Percentiles rank a stretch among this genome's conserved stretches.
These are phyloP conservation scores for Danaus plexippus DNA, from an alignment of 1,140 invertebrate genomes.

Conservation along the genomic window DNA sequence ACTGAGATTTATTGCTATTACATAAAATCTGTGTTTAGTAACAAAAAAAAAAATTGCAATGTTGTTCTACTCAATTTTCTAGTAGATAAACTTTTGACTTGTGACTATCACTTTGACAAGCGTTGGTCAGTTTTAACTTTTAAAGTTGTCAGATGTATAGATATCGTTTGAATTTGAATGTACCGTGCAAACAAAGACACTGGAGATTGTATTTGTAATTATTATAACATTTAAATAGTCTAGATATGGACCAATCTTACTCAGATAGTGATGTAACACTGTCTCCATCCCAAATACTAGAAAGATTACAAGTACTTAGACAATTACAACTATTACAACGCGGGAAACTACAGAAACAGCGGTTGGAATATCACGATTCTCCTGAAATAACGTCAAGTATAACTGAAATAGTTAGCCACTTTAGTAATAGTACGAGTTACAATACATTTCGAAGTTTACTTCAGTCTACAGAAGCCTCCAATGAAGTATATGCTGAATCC, in stretches of 20 bases:
- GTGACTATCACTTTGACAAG: slow-evolving; percentile 6
- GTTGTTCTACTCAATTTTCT: too few species aligned
- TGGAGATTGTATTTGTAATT: not conserved
- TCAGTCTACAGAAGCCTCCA: slow-evolving; percentile 34
- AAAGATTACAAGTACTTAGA: slow-evolving; percentile 51
- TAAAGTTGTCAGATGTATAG: too few species aligned
- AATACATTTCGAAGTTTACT: slow-evolving; percentile 58
- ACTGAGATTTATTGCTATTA: too few species aligned
- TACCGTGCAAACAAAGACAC: not conserved
- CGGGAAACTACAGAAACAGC: slow-evolving; percentile 58
- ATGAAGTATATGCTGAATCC: slow-evolving; percentile 26
- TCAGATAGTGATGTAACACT: slow-evolving; percentile 56
- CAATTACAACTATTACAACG: slow-evolving; percentile 56
- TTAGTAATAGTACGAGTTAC: slow-evolving; percentile 58
- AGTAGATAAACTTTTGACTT: too few species aligned
- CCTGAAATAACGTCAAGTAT: slow-evolving; percentile 45
- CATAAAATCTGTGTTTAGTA: too few species aligned
- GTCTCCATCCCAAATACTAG: slow-evolving; percentile 59
- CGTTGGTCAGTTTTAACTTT: slow-evolving; percentile 1
- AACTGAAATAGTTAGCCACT: slow-evolving; percentile 63
- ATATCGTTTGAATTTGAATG: too few species aligned
- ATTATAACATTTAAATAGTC: slow-evolving; percentile 6
- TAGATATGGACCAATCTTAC: slow-evolving; percentile 50
- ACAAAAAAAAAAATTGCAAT: too few species aligned
- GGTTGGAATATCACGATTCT: slow-evolving; percentile 43